Base-by-base conservation (phyloP, 2,113 vertebrate species). In the Ochotona curzoniae region DNA sequence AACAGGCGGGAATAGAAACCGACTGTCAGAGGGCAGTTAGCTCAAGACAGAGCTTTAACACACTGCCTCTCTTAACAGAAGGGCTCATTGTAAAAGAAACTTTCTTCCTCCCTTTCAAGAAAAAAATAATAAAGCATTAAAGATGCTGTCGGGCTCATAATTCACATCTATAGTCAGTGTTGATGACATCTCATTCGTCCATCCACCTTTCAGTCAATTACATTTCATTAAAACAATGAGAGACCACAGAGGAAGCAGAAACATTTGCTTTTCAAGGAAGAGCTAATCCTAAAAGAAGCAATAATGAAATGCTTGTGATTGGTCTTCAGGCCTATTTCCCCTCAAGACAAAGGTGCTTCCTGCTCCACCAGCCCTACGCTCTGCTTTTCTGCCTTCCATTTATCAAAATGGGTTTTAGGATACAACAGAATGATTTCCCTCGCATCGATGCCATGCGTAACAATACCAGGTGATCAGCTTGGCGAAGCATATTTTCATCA, bases 321-420 rank as follows among this genome's bases (percentile, higher is more conserved):
- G 64, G 26, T 69, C 63, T 83, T 26, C 63, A n/a, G 49, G 14
- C 20, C 7, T 10, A 9, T 0, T 7, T 10, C 25, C n/a, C 30
- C 4, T 61, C 25, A 23, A 32, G 57, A 35, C 0, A 2, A 47
- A 30, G 3, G 2, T 10, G 1, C 4, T 7, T 23, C 13, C n/a
- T 0, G 0, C 7, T 18, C 63, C 30, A 51, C 38, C 2, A 38
- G 47, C 69, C 64, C 7, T 13, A 15, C 17, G 6, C 44, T 38
- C 20, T 25, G 47, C 28, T 49, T 54, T 30, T 38, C 54, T 21
- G 6, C 32, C 17, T 20, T 3, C n/a, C 23, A 30, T 1, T 25
- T 9, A 57, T 14, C 83, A 84, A 60, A 57, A 17, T 0, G 0
- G 51, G 21, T 18, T 35, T 51, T 13, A 35, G 25, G 87, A 64